Conservation (phyloP, 2,797 vertebrate genomes). For the Spheniscus humboldti region DNA sequence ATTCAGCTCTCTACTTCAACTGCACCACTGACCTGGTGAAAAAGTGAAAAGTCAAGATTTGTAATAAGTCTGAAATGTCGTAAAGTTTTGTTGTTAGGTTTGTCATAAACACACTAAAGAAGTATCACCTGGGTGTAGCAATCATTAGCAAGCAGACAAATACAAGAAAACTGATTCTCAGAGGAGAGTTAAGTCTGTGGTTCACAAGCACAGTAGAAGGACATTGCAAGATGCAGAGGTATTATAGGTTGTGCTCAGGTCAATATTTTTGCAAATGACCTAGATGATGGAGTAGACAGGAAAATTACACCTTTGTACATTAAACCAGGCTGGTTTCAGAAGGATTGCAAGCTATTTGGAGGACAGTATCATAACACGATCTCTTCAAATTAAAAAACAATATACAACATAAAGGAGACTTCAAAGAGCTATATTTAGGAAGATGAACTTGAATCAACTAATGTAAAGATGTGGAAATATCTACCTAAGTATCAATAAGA, state of each 20-base stretch:
- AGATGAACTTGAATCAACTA: neutral
- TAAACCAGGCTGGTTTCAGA: neutral
- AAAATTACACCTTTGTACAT: neutral
- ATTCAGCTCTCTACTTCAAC: neutral
- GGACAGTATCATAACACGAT: neutral
- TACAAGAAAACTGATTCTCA: neutral
- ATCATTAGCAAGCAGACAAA: neutral
- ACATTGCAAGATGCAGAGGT: neutral
- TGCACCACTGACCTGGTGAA: neutral
- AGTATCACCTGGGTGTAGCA: neutral
- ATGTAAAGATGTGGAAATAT: neutral
- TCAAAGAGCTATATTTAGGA: neutral
- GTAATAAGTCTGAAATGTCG: neutral
- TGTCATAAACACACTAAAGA: neutral
- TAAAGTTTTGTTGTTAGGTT: neutral
- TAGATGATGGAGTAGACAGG: neutral
- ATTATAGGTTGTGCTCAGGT: neutral
- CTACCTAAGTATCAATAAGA: neutral
- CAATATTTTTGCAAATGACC: neutral
- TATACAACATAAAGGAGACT: neutral
- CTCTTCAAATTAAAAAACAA: neutral
- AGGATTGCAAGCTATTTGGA: neutral
- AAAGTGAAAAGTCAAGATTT: neutral
- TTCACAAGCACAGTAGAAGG: neutral
- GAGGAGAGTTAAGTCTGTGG: neutral